phyloP scores from a whole-genome alignment of 2,797 vertebrate species.

The Bufotes viridis region DNA sequence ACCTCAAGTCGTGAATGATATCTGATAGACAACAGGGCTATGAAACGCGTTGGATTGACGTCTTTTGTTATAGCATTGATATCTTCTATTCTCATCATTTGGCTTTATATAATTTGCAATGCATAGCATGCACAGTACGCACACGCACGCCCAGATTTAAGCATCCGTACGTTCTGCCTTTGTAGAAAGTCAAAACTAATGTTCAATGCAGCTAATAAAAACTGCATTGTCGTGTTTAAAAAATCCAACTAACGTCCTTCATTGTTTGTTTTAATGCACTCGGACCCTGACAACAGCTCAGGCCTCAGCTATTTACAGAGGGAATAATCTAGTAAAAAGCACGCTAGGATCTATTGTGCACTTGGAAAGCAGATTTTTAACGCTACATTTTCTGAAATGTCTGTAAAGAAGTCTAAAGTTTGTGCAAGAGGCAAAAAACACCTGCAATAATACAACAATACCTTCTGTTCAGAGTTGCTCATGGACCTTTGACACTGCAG shows the following conservation, averaged over 20 bases:
- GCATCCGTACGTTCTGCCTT: conserved; percentile 42
- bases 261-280: conserved; percentile 34
- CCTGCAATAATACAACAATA: too few species aligned
- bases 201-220: conserved; percentile 48
- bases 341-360: not conserved
- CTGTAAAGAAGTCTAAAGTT: not conserved
- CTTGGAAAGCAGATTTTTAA: not conserved
- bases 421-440: too few species aligned
- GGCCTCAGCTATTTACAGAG: conserved; percentile 1
- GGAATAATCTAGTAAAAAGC: conserved; percentile 27
- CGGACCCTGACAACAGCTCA: not conserved
- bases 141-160: conserved; percentile 24
- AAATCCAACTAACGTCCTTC: conserved; percentile 26
- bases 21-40: not conserved
- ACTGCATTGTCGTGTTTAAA: conserved; percentile 34
- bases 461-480: too few species aligned
- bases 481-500: too few species aligned
- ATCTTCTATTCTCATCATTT: conserved; percentile 1
- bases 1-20: not conserved
- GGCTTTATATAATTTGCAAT: not conserved
- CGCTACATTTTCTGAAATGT: not conserved
- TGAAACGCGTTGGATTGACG: not conserved
- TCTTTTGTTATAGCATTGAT: not conserved
- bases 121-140: conserved; percentile 1
- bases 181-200: conserved; percentile 52